These are phyloP conservation scores for Periphyllus acericola DNA, from an alignment of 2,888 invertebrate species.

Conservation along the genomic window DNA sequence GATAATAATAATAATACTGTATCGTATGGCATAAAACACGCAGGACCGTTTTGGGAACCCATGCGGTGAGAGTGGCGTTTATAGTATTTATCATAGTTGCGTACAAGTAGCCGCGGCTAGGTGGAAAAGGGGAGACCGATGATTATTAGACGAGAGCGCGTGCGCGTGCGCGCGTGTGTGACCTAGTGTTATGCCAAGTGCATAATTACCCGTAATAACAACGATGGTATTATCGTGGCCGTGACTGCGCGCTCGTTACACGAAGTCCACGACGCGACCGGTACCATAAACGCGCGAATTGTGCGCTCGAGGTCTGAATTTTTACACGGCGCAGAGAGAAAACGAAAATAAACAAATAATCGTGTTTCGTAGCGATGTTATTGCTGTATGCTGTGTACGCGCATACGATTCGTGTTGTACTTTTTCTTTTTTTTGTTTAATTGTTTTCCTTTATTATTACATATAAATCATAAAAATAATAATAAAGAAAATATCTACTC, in stretches of 20 bases:
- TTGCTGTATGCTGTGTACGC: background rate
- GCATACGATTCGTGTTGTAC: background rate
- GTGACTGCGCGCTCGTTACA: slow-evolving; percentile 3
- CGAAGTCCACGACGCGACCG: background rate
- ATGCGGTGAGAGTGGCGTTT: slow-evolving; percentile 17
- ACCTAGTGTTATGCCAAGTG: slow-evolving; percentile 47
- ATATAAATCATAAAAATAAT: too few species aligned
- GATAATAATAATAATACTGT: too few species aligned
- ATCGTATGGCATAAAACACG: background rate
- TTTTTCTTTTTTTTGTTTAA: too few species aligned
- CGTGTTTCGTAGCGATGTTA: background rate
- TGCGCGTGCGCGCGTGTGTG: background rate
- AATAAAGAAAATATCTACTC: too few species aligned
- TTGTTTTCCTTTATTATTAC: too few species aligned
- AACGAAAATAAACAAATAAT: background rate
- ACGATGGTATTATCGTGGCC: slow-evolving; percentile 30
- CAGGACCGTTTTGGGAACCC: background rate
- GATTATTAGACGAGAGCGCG: background rate
- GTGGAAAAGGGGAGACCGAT: background rate
- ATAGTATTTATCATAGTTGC: background rate
- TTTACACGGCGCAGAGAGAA: background rate
- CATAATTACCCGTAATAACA: slow-evolving; percentile 31
- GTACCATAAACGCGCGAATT: background rate
- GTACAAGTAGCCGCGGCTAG: background rate
- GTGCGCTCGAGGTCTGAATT: background rate